Evolutionary conservation across 2,113 vertebrate species (phyloP).

Genomic region (Ptilorrhoa leucosticta): DNA sequence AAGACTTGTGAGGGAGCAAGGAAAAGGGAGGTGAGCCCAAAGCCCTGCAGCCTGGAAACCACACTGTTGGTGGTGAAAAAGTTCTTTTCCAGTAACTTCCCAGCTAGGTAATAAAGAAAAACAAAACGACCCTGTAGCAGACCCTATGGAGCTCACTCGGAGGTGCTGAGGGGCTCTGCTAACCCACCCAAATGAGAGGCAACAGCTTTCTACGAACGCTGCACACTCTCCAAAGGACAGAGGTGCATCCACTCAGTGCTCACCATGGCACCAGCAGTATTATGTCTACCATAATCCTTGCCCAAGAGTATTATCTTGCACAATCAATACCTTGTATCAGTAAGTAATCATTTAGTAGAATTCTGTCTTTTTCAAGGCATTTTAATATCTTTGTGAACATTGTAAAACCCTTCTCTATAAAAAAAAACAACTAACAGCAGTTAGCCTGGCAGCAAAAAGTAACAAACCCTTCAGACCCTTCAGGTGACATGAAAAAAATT

Average conservation of each 20-base stretch:
- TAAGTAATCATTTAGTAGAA: not conserved
- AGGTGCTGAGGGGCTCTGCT: not conserved
- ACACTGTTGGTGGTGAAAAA: rapidly evolving
- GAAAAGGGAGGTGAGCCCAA: not conserved
- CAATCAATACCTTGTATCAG: not conserved
- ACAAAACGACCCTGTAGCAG: not conserved
- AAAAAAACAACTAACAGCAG: not conserved
- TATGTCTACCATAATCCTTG: rapidly evolving
- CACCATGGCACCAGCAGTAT: rapidly evolving
- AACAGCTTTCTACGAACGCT: rapidly evolving
- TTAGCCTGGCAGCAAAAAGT: not conserved
- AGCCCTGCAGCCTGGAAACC: not conserved
- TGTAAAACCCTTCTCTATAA: not conserved
- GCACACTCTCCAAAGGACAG: not conserved
- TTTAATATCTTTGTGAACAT: not conserved
- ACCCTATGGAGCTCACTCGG: rapidly evolving
- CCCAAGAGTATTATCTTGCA: not conserved
- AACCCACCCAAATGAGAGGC: rapidly evolving
- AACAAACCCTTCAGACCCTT: not conserved
- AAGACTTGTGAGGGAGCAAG: not conserved
- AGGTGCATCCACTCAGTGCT: rapidly evolving
- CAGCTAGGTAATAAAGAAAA: not conserved
- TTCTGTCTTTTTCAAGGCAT: not conserved
- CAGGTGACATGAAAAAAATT: not conserved
- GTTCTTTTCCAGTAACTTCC: not conserved